Conservation (phyloP, 2,797 vertebrate genomes). For the Yasuhikotakia modesta region DNA sequence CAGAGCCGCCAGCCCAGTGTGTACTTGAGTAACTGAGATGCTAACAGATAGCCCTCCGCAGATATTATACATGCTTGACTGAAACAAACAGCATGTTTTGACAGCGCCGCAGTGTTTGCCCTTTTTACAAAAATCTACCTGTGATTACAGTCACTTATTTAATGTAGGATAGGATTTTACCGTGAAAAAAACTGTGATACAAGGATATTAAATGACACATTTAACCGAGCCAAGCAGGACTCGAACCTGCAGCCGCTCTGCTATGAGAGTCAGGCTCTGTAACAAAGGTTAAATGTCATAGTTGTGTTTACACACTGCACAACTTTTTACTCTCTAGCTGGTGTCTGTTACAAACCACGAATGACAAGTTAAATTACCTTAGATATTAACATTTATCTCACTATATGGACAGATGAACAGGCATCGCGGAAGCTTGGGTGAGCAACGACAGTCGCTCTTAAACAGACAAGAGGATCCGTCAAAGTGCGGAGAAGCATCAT, state of each 20-base stretch:
- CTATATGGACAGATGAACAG: constrained; percentile 17
- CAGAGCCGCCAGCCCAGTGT: no score
- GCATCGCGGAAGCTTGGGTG: constrained; percentile 7
- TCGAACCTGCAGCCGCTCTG: no score
- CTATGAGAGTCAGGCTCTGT: no score
- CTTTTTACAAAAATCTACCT: background rate
- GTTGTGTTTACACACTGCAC: no score
- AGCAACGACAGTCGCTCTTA: constrained; percentile 1
- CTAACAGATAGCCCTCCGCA: background rate
- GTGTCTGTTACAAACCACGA: background rate
- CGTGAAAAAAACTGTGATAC: background rate
- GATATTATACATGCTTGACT: background rate
- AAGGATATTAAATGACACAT: background rate
- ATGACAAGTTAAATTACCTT: background rate
- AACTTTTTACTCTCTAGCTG: no score
- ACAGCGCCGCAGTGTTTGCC: background rate
- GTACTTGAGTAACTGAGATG: background rate
- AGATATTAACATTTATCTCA: constrained; percentile 5
- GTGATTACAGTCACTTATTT: background rate
- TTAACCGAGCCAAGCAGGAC: no score
- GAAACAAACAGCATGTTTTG: background rate
- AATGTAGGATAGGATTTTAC: background rate
- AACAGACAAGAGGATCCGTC: constrained; percentile 17
- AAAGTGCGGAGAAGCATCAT: background rate
- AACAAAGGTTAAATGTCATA: no score